Evolutionary conservation across 2,113 vertebrate genomes (phyloP).

Genomic region (Galemys pyrenaicus): DNA sequence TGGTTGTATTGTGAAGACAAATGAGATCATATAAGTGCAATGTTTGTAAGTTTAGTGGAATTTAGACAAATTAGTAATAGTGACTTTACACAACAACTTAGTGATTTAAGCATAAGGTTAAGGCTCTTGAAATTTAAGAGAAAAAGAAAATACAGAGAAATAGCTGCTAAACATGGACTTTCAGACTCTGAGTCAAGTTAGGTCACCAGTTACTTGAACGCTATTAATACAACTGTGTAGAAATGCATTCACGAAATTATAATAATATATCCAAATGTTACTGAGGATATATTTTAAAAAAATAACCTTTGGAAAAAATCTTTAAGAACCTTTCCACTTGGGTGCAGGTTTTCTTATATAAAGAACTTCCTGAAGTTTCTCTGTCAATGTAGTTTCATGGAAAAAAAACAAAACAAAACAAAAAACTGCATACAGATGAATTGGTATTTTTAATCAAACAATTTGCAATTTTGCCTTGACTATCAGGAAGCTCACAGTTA

Average conservation of each 20-base stretch:
- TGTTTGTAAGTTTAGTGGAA: neutral
- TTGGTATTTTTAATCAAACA: neutral
- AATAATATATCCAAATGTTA: neutral
- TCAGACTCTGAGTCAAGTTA: conserved; percentile 40
- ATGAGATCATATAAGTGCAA: neutral
- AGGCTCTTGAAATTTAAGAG: neutral
- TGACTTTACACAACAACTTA: neutral
- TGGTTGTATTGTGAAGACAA: neutral
- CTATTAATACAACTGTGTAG: neutral
- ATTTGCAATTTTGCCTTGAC: conserved; percentile 16
- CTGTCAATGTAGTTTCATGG: neutral
- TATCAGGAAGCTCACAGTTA: neutral
- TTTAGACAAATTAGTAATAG: neutral
- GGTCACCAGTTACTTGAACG: neutral
- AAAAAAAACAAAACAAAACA: neutral
- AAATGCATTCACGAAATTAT: neutral
- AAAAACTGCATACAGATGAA: neutral
- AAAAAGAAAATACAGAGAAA: conserved; percentile 23
- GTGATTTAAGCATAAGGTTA: conserved; percentile 2
- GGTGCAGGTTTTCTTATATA: neutral
- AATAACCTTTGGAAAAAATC: conserved; percentile 1
- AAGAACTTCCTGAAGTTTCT: neutral
- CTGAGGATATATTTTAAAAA: neutral
- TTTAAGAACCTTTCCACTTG: neutral
- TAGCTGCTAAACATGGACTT: neutral